Percentiles rank a stretch among this genome's conserved stretches.
Evolutionary conservation across 2,888 invertebrate species (phyloP).

Genomic region (Homarus gammarus): DNA sequence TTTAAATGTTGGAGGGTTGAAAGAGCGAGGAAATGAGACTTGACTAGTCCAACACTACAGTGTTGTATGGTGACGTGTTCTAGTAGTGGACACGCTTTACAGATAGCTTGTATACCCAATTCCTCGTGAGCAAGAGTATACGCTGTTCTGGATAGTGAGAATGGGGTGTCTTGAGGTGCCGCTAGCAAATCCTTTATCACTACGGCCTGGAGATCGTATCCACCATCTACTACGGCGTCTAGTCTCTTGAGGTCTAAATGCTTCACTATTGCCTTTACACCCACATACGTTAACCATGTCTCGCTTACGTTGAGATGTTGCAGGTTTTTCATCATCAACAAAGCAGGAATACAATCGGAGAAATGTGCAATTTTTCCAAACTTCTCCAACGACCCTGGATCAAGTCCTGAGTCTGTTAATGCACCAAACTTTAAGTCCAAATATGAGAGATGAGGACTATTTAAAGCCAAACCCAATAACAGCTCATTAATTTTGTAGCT

Average conservation of each 20-base stretch:
- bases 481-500: slow-evolving; percentile 22
- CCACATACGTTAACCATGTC: slow-evolving; percentile 46
- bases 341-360: slow-evolving; percentile 50
- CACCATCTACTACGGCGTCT: slow-evolving; percentile 40
- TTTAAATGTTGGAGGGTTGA: slow-evolving; percentile 12
- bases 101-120: slow-evolving; percentile 6
- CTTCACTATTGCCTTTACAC: slow-evolving; percentile 45
- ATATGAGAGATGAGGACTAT: slow-evolving; percentile 43
- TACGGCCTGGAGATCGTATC: slow-evolving; percentile 45
- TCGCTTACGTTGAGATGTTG: slow-evolving; percentile 51
- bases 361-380: slow-evolving; percentile 37
- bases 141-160: slow-evolving; percentile 6
- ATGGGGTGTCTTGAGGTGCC: neutral
- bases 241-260: slow-evolving; percentile 31
- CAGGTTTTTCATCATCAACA: slow-evolving; percentile 51
- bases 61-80: slow-evolving; percentile 40
- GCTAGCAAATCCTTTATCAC: slow-evolving; percentile 36
- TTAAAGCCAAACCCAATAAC: slow-evolving; percentile 31
- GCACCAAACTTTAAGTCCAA: slow-evolving; percentile 45
- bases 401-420: slow-evolving; percentile 47
- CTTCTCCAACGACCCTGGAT: slow-evolving; percentile 29
- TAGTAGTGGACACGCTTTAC: slow-evolving; percentile 49
- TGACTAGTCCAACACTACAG: slow-evolving; percentile 4
- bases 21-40: slow-evolving; percentile 5
- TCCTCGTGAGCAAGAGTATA: slow-evolving; percentile 37